A percentile compares a stretch with the other conserved stretches of the same genome.
Conservation (phyloP, 2,888 invertebrate genomes). For the Andrena bucephala region DNA sequence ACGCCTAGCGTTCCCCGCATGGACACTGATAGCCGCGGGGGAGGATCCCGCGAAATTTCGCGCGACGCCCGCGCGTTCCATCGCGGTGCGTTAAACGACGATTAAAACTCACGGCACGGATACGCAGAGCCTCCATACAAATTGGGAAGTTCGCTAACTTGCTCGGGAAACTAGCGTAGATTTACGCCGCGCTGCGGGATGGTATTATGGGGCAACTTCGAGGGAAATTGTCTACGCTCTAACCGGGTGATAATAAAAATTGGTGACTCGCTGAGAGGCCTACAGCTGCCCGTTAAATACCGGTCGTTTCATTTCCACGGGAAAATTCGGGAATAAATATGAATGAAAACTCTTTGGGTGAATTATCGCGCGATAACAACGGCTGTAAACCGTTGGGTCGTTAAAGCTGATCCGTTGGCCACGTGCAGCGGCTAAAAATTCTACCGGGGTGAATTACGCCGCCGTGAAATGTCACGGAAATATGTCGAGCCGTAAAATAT, state of each 20-base stretch:
- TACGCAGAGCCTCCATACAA: constrained; percentile 25
- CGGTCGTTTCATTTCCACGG: constrained; percentile 1
- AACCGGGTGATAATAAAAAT: constrained; percentile 8
- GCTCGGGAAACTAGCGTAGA: constrained; percentile 38
- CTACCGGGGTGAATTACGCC: background rate
- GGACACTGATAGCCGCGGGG: too few species aligned
- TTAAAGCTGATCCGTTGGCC: background rate
- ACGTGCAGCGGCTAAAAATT: background rate
- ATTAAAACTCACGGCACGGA: constrained; percentile 49
- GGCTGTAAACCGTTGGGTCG: background rate
- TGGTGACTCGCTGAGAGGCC: constrained; percentile 18
- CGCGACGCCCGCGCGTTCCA: background rate
- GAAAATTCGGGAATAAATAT: constrained; percentile 10
- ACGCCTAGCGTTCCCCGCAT: too few species aligned
- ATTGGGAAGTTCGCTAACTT: constrained; percentile 49
- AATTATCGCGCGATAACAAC: constrained; percentile 4
- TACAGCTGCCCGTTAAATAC: constrained; percentile 4
- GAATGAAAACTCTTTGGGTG: background rate
- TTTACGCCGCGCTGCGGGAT: constrained; percentile 35
- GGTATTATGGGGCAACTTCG: constrained; percentile 30
- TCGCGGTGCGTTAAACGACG: constrained; percentile 26
- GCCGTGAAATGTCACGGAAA: background rate
- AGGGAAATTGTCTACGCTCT: constrained; percentile 7
- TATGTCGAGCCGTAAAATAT: constrained; percentile 7
- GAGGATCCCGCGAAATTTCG: constrained; percentile 5